Base-by-base conservation (phyloP, 2,888 invertebrate genomes). In the Mystacides longicornis region DNA sequence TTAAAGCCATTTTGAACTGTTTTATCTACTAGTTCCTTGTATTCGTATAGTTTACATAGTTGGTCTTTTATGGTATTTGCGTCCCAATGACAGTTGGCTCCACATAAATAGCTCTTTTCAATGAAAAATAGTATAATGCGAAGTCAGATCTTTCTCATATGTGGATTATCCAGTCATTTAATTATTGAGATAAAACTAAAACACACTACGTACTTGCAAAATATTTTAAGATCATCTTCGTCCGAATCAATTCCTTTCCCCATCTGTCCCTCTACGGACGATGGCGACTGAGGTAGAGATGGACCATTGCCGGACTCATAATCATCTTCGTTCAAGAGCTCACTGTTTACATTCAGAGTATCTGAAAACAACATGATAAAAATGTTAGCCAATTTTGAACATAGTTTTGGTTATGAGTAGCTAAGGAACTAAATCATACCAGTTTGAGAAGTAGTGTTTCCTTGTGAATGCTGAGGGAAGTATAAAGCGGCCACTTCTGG, bases 231-330 rank as follows among this genome's bases (percentile, higher is more conserved):
- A 65, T 91, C 90, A 60, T 92, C 91, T 67, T 87, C 90, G 68
- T 91, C 91, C 5, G 89, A 89, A 70, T 90, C 90, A 46, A 89
- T 69, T n/a, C 83, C 83, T 65, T 86, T 85, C 14, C 79, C 78
- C n/a, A 77, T 75, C 56, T 85, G 86, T 20, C 90, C 89, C 64
- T 91, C 93, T 56, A 90, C 85, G 60, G 93, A 93, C 65, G 90
- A 89, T 18, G 93, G 93, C 49, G 95, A 95, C 69, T 95, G 94
- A 7, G 96, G 93, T 64, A 97, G 75, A 51, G 96, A 96, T 37
- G 93, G 91, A 43, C 97, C 97, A 71, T 94, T 94, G 61, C 97
- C 97, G 59, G 95, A 95, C 74, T 97, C 96, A 63, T 89, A 87
- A 77, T 97, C 97, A 70, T 93, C 93, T 64, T 95, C 94, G 59